These are phyloP conservation scores for Anhinga anhinga DNA, from an alignment of 2,113 vertebrate species.

Conservation along the genomic window DNA sequence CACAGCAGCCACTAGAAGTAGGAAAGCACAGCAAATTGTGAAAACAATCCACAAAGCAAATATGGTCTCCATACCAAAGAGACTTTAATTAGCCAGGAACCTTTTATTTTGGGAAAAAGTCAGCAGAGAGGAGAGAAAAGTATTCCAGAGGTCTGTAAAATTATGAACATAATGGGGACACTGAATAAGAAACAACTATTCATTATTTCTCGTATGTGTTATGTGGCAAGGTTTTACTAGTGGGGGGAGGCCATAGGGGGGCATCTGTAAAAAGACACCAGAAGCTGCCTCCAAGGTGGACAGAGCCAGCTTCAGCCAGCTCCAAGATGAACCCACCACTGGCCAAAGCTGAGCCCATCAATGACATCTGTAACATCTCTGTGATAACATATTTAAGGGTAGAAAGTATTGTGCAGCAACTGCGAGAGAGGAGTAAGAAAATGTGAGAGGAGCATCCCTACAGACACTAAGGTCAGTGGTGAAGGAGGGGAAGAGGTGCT, in stretches of 20 bases:
- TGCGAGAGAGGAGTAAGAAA: background rate
- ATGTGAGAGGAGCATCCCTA: background rate
- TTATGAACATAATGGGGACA: background rate
- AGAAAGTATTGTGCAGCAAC: background rate
- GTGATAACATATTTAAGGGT: background rate
- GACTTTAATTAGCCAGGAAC: background rate
- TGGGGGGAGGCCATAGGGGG: fast-evolving
- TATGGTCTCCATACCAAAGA: background rate
- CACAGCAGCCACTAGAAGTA: background rate
- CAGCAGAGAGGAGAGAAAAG: background rate
- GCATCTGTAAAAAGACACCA: background rate
- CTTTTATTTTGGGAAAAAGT: background rate
- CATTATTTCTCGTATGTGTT: background rate
- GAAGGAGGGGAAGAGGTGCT: background rate
- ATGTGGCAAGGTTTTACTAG: background rate
- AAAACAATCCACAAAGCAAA: background rate
- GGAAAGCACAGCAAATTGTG: background rate
- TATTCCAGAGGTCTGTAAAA: background rate
- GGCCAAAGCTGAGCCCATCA: background rate
- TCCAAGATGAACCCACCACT: fast-evolving
- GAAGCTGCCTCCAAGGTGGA: background rate
- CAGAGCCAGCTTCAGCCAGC: background rate
- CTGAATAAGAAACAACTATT: background rate
- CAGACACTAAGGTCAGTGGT: background rate
- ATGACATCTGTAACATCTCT: background rate